A percentile compares a stretch with the other conserved stretches of the same genome.
phyloP scores from a whole-genome alignment of 2,888 invertebrate species.

The Tetheella fluctuosa region DNA sequence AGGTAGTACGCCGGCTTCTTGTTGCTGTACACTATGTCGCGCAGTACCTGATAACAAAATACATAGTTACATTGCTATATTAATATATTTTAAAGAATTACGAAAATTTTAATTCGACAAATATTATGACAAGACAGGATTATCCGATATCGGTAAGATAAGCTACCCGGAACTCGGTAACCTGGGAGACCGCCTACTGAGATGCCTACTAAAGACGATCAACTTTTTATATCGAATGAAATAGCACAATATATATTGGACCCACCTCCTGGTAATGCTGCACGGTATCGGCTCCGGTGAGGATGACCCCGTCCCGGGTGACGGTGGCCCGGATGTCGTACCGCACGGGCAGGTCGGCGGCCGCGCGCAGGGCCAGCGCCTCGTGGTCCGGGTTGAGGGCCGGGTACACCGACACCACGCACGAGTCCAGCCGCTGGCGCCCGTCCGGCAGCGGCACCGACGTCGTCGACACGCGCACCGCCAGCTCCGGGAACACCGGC shows the following conservation, averaged over 20 bases:
- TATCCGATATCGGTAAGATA: no score
- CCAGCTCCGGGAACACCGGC: slow-evolving; percentile 93
- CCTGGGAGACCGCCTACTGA: no score
- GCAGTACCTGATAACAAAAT: slow-evolving; percentile 77
- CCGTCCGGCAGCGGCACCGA: slow-evolving; percentile 29
- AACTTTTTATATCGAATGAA: no score
- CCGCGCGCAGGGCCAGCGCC: slow-evolving; percentile 91
- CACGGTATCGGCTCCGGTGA: slow-evolving; percentile 91
- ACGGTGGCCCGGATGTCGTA: slow-evolving; percentile 93
- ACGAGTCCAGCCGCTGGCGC: slow-evolving; percentile 92
- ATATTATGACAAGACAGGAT: no score
- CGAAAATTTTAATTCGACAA: no score
- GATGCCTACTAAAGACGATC: no score
- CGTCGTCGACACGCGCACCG: slow-evolving; percentile 85
- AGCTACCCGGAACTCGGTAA: no score
- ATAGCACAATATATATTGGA: no score
- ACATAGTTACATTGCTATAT: neutral
- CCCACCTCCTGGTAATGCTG: slow-evolving; percentile 89
- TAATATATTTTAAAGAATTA: no score
- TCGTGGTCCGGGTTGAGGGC: slow-evolving; percentile 98
- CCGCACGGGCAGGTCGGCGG: slow-evolving; percentile 85
- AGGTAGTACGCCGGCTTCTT: slow-evolving; percentile 97
- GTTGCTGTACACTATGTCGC: slow-evolving; percentile 96
- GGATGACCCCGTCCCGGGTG: slow-evolving; percentile 94
- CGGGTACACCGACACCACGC: slow-evolving; percentile 97